Base-by-base conservation (phyloP, 2,113 vertebrate species). In the Dicerorhinus sumatrensis region DNA sequence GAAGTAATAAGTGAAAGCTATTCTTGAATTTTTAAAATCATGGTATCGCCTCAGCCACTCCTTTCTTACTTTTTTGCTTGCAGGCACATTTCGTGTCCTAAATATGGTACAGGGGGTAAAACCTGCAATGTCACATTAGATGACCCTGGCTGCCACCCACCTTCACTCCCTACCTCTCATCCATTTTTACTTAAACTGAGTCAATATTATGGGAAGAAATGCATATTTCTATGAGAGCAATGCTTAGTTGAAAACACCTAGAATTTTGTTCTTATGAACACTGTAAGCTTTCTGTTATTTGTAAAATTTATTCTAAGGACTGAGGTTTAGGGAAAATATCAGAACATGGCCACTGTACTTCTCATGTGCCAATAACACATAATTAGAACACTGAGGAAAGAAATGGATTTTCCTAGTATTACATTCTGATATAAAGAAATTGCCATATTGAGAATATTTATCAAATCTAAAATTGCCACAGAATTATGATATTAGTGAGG, bases 241-340 rank as follows among this genome's bases (percentile, higher is more conserved):
- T 94, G n/a, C 18, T 94, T 69, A 84, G 9, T 76, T 82, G 46
- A 95, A 86, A 94, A 94, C 8, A 88, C 25, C 86, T 91, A 89
- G 5, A 69, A 85, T 72, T 84, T 93, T 84, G 25, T 84, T 76
- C 42, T 93, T 94, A 58, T 62, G 48, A 94, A 91, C 13, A 92
- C 65, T 60, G 58, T 36, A 92, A 95, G 13, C 4, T 81, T 97
- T 85, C 79, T 97, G 46, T 48, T 93, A 70, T 65, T 90, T 96
- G 21, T 93, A 60, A 97, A 82, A 87, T 89, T 54, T 94, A 70
- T 86, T 94, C 77, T n/a, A 76, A n/a, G 48, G 5, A 81, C 46
- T 79, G 42, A 83, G 3, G 6, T 46, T 95, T 83, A 91, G 54
- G n/a, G 73, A 73, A 95, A 94, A 67, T 80, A 92, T 84, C 58